Base-by-base conservation (phyloP, 2,797 vertebrate species). In the Spea hammondii region DNA sequence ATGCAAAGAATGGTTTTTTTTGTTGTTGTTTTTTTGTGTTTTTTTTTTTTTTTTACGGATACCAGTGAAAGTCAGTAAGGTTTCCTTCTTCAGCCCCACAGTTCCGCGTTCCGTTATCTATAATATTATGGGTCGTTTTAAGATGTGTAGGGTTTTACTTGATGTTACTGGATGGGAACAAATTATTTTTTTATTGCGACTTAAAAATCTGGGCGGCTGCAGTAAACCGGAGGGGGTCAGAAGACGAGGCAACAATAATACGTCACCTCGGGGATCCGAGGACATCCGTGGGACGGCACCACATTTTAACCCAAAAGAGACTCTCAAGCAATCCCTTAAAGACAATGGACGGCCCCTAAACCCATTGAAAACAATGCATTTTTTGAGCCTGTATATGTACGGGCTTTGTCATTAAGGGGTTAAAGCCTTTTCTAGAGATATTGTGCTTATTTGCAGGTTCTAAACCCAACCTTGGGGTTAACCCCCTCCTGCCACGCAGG, bases 1-100 rank as follows among this genome's bases (percentile, higher is more conserved):
- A 89, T 88, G 86, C 87, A 90, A 90, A 85, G 89, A 87, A 82
- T 86, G 89, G 85, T 85, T 65, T 87, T 87, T 86, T 60, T 84
- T 53, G 51, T 53, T 11, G 51, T 53, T 53, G 6, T 53, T 53
- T 53, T 53, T 59, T 59, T 59, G 11, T 87, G 87, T 88, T 84
- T 86, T 79, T 71, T 67, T 57, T 59, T 60, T 70, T 45, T 55
- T 77, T 82, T 85, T 45, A 0, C 87, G 76, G 89, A 87, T 87
- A 86, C 79, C 83, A 80, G 85, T 85, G 83, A 49, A 85, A 13
- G 83, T 85, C 84, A 87, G 83, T 50, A 84, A n/a, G 82, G 82
- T 67, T 86, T 84, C 85, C 71, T 81, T 83, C 73, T 68, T 76
- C 65, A 72, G 55, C 70, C 77, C 77, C 75, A 62, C n/a, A 78